Evolutionary conservation across 2,888 invertebrate genomes (phyloP).

Genomic region (Ecliptopera silaceata): DNA sequence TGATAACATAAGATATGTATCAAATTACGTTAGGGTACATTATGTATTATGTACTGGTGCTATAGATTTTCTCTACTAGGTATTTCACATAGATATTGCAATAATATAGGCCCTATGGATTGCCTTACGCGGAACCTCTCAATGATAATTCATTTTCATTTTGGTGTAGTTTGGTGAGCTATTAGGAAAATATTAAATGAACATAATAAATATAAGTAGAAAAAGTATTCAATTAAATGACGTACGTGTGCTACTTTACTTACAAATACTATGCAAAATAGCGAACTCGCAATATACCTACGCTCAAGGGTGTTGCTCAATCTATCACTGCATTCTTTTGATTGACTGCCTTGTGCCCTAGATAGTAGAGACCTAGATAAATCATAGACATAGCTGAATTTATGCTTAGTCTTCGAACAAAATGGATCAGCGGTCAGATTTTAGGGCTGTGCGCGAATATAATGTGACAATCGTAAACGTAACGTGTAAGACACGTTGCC

Average conservation of each 20-base stretch:
- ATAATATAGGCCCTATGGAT: not conserved
- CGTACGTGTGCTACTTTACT: not conserved
- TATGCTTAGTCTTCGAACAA: not conserved
- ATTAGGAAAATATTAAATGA: too few relatives aligned
- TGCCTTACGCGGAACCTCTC: not conserved
- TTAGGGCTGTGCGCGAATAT: too few relatives aligned
- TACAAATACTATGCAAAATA: not conserved
- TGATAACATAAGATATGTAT: not conserved
- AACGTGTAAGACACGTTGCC: too few relatives aligned
- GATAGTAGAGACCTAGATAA: not conserved
- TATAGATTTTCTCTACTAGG: too few relatives aligned
- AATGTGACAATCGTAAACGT: too few relatives aligned
- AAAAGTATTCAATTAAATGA: not conserved
- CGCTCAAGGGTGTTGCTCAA: conserved; percentile 2
- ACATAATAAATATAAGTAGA: too few relatives aligned
- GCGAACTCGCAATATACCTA: conserved; percentile 9
- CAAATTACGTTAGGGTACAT: not conserved
- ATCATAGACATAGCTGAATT: not conserved
- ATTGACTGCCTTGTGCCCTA: conserved; percentile 10
- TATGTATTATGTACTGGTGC: too few relatives aligned
- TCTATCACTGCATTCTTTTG: conserved; percentile 11
- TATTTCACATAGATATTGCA: too few relatives aligned
- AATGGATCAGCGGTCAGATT: too few relatives aligned
- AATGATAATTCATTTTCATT: too few relatives aligned
- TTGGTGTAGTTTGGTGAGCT: too few relatives aligned